Evolutionary conservation across 2,888 invertebrate genomes (phyloP).

Genomic region (Hylaea fasciaria): DNA sequence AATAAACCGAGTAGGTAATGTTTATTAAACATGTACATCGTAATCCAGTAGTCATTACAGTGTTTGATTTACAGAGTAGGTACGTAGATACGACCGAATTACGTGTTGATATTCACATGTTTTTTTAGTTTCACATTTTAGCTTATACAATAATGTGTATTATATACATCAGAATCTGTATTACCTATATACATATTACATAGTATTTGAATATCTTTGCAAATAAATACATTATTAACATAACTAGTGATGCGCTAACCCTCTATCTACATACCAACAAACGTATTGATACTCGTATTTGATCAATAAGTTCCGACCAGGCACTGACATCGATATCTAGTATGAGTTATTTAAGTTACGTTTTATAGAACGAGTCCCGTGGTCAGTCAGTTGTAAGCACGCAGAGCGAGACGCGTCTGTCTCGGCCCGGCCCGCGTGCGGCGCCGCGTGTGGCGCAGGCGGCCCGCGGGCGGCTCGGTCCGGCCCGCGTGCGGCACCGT

Average conservation of each 20-base stretch:
- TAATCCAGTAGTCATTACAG: no score
- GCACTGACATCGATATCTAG: no score
- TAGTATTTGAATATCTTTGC: neutral
- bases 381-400: no score
- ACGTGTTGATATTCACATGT: no score
- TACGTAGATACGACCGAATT: no score
- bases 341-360: no score
- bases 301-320: neutral
- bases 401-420: no score
- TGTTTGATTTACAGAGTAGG: no score
- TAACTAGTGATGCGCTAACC: neutral
- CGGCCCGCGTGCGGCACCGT: neutral
- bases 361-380: no score
- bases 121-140: neutral
- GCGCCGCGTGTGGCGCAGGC: neutral
- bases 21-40: no score
- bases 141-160: neutral
- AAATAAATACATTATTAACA: neutral
- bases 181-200: constrained; percentile 8
- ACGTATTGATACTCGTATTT: neutral
- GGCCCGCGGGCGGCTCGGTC: neutral
- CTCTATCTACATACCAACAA: neutral
- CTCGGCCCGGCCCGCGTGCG: no score
- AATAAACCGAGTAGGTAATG: no score
- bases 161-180: neutral